Conservation (phyloP, 2,113 vertebrate genomes). For the Pollachius pollachius region DNA sequence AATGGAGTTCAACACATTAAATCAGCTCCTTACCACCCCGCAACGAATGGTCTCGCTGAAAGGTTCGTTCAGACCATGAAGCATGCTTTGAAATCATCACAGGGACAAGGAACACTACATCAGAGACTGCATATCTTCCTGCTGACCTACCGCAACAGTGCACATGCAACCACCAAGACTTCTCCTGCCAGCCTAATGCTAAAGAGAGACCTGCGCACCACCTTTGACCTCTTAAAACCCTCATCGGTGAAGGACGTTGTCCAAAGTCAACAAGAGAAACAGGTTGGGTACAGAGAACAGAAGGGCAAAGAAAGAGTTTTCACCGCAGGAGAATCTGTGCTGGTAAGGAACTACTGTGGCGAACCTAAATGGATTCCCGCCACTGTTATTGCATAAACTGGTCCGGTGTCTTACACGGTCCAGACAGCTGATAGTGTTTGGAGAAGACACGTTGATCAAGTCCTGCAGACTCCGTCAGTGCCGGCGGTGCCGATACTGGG, state of each 20-base stretch:
- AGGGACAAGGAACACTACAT: constrained; percentile 9
- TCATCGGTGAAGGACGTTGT: not conserved
- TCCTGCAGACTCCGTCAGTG: not conserved
- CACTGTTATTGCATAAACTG: constrained; percentile 17
- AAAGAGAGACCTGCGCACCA: constrained; percentile 4
- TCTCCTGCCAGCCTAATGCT: not conserved
- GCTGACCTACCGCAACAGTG: not conserved
- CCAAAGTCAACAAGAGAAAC: not conserved
- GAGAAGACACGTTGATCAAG: constrained; percentile 25
- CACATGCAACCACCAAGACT: constrained; percentile 15
- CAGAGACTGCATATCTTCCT: constrained; percentile 5
- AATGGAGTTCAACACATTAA: constrained; percentile 21
- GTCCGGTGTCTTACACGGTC: constrained; percentile 25
- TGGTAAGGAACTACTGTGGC: constrained; percentile 6
- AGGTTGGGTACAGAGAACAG: not conserved
- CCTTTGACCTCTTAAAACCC: constrained; percentile 14
- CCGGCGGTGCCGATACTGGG: not conserved
- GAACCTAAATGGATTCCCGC: constrained; percentile 20
- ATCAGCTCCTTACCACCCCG: constrained; percentile 14
- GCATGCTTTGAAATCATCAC: constrained; percentile 22
- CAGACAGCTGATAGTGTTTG: constrained; percentile 14
- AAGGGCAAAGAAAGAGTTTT: constrained; percentile 8
- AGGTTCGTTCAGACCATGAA: constrained; percentile 31
- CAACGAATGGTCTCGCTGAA: too few species aligned
- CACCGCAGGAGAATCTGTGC: constrained; percentile 12